Base-by-base conservation (phyloP, 2,888 invertebrate genomes). In the Nezara viridula region DNA sequence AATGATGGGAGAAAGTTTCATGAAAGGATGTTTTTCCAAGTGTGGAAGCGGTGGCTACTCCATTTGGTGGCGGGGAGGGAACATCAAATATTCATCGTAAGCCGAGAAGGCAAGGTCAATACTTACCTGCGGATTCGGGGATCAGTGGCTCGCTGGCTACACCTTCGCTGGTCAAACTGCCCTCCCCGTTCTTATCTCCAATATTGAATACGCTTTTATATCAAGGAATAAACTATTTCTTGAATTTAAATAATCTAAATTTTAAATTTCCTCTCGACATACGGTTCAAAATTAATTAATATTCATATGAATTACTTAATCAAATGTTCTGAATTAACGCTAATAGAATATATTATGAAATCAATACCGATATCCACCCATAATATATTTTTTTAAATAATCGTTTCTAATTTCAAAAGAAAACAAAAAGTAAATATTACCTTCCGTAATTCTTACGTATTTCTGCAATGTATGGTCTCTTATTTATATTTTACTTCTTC, bases 31-130 rank as follows among this genome's bases (percentile, higher is more conserved):
- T 73, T 73, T 73, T 73, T 37, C 37, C 32, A 73, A 73, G 73
- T 73, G 73, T 37, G 37, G 73, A 32, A 73, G 27, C 77, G 40
- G 77, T 21, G 3, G 21, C 21, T 24, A 24, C 40, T 40, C n/a
- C n/a, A 40, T 40, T 40, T 40, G 40, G 40, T 21, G 40, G 12
- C 12, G 24, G 77, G 40, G 7, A 40, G 77, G 77, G 14, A 44
- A 32, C 10, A 77, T 77, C 77, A 77, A 77, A 77, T 77, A 77
- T 77, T 77, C 77, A 77, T 77, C 77, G 40, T 27, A 21, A 44
- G 77, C 24, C 21, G 24, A 24, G 9, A 37, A 7, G 24, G 77
- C 77, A 77, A 77, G 77, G 77, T 77, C 77, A 77, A 77, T 77
- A 77, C 77, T 40, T 77, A 73, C 73, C 73, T 73, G 19, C 6